phyloP scores from a whole-genome alignment of 2,113 vertebrate species.

The Cyanoliseus patagonus region DNA sequence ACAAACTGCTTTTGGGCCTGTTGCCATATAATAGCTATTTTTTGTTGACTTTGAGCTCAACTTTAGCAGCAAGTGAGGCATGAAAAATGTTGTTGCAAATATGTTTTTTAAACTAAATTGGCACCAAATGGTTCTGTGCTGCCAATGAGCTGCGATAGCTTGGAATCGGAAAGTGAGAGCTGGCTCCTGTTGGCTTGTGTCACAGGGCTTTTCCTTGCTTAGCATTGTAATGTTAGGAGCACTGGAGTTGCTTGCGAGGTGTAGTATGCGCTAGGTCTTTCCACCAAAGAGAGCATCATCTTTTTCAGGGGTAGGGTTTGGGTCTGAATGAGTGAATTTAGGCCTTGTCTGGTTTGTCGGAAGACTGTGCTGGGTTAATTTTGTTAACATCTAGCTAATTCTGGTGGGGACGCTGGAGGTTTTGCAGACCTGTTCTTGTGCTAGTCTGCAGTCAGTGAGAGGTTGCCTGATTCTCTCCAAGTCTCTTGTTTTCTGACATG shows the following conservation, averaged over 20 bases:
- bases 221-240: background rate
- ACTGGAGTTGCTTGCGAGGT: background rate
- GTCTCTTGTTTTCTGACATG: background rate
- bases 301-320: background rate
- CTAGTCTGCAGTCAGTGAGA: background rate
- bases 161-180: constrained; percentile 38
- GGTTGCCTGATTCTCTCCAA: background rate
- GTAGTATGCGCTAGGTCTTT: background rate
- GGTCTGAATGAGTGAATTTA: background rate
- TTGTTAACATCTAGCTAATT: background rate
- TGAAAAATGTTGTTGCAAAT: constrained; percentile 50
- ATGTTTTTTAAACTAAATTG: constrained; percentile 41
- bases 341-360: background rate
- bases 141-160: constrained; percentile 43
- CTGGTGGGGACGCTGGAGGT: background rate
- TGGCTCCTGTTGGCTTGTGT: constrained; percentile 23
- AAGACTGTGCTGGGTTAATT: background rate
- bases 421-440: background rate
- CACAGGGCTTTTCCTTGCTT: background rate
- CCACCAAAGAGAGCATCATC: background rate
- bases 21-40: constrained; percentile 36
- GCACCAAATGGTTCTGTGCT: constrained; percentile 13
- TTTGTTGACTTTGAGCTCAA: constrained; percentile 50
- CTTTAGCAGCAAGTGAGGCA: constrained; percentile 35
- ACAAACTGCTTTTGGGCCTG: background rate